Evolutionary conservation across 2,113 vertebrate species (phyloP).

Genomic region (Psammodynastes pulverulentus): DNA sequence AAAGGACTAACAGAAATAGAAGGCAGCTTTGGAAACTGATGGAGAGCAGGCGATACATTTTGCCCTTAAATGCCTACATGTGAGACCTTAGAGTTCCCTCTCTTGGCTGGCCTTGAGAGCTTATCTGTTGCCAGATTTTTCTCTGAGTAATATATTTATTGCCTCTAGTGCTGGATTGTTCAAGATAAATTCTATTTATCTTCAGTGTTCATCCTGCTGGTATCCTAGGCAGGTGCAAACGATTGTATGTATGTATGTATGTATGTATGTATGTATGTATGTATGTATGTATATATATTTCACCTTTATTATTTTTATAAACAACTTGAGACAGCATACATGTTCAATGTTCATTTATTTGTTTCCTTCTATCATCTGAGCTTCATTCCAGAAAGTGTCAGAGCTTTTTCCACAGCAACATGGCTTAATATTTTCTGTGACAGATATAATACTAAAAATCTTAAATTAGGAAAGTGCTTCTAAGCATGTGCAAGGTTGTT

Average conservation of each 20-base stretch:
- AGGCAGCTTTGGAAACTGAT: background rate
- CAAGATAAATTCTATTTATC: background rate
- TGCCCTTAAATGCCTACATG: background rate
- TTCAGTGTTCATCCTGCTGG: background rate
- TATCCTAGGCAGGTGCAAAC: background rate
- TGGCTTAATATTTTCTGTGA: background rate
- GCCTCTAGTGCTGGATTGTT: no score
- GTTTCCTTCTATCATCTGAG: background rate
- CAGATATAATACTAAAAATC: background rate
- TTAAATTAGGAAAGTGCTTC: background rate
- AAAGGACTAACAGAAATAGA: background rate
- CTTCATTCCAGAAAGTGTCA: background rate
- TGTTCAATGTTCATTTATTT: background rate
- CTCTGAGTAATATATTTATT: background rate
- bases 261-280: no score
- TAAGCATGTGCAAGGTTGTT: background rate
- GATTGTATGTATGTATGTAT: no score
- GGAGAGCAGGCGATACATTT: background rate
- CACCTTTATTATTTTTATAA: background rate
- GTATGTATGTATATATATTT: background rate
- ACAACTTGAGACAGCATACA: background rate
- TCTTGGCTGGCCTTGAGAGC: background rate
- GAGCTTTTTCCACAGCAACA: background rate
- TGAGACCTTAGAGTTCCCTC: background rate
- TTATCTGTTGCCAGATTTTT: background rate